Evolutionary conservation across 2,797 vertebrate species (phyloP), one percentile per base, ranked within the genome.

Genomic region (Austrolebias charrua): DNA sequence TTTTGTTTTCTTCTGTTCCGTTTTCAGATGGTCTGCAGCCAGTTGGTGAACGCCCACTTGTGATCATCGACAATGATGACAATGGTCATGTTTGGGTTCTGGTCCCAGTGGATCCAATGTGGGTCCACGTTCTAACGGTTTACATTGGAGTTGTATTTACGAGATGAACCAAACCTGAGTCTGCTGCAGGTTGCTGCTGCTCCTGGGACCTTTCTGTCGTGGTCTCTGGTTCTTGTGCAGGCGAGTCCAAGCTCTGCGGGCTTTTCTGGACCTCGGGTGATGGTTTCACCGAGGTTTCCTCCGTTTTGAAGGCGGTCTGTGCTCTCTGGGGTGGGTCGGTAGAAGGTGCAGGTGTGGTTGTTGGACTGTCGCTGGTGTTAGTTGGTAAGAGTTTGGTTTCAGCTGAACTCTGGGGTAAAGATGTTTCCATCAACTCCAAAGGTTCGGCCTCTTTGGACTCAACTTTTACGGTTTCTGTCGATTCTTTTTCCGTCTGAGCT

Each of bases 241-340:
- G 16, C 24, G 65, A 19, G 10, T 70, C 52, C 15, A 40, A 52
- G 35, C 54, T 61, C 24, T 54, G 28, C 5, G 7, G 1, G 40
- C 15, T 55, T 7, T 24, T 40, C 19, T 60, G 43, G 28, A 55
- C 4, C 1, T 43, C 64, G 0, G 31, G 4, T 14, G 44, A 35
- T 40, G 43, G 11, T 42, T 57, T 9, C 4, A 9, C 43, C 0
- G 66, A 15, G 3, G n/a, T 50, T 18, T 67, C 55, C 10, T 44
- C 11, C 15, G 31, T 1, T 29, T 28, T 14, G 4, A 50, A 5
- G 24, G 16, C 1, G 0, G n/a, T 46, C 35, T 14, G 28, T 15
- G 31, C 13, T 18, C 14, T 53, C 9, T 31, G 14, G 7, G 19
- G 38, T 33, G 38, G n/a, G 31, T 9, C 20, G 12, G 5, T 1